These are phyloP conservation scores for Cyanistes caeruleus DNA, from an alignment of 2,113 vertebrate species.

Conservation along the genomic window DNA sequence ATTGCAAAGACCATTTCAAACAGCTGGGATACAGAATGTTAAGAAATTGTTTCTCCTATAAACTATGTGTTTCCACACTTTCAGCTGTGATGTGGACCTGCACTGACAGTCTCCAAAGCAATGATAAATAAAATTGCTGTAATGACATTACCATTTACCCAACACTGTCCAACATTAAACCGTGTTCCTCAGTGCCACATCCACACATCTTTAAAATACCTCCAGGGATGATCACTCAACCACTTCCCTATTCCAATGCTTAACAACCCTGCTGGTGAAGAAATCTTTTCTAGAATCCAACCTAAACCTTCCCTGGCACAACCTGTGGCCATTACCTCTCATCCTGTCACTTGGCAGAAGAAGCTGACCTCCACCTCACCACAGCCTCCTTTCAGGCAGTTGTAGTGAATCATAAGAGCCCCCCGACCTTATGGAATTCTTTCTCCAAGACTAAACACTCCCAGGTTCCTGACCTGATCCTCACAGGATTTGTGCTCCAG, in stretches of 20 bases:
- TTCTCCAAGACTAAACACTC: too few relatives aligned
- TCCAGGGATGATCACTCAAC: not conserved
- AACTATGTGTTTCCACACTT: not conserved
- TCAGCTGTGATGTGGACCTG: not conserved
- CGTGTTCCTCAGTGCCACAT: too few relatives aligned
- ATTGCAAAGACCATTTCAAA: not conserved
- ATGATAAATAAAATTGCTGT: not conserved
- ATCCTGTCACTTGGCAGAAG: not conserved
- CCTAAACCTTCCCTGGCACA: not conserved
- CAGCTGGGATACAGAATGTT: not conserved
- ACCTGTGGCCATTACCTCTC: not conserved
- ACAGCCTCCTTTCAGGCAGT: too few relatives aligned
- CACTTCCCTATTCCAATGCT: not conserved
- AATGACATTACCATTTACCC: not conserved
- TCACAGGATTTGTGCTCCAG: too few relatives aligned
- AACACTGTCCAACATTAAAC: not conserved
- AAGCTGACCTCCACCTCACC: rapidly evolving
- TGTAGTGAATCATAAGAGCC: too few relatives aligned
- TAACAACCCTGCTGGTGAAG: not conserved
- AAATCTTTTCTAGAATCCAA: not conserved
- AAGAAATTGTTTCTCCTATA: not conserved
- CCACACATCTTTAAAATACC: not conserved
- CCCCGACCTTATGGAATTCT: too few relatives aligned
- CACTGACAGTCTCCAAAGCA: not conserved
- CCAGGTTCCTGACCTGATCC: too few relatives aligned